Evolutionary conservation across 1,140 invertebrate species (phyloP), one percentile per base, ranked within the genome.

Genomic region (Grapholita molesta): DNA sequence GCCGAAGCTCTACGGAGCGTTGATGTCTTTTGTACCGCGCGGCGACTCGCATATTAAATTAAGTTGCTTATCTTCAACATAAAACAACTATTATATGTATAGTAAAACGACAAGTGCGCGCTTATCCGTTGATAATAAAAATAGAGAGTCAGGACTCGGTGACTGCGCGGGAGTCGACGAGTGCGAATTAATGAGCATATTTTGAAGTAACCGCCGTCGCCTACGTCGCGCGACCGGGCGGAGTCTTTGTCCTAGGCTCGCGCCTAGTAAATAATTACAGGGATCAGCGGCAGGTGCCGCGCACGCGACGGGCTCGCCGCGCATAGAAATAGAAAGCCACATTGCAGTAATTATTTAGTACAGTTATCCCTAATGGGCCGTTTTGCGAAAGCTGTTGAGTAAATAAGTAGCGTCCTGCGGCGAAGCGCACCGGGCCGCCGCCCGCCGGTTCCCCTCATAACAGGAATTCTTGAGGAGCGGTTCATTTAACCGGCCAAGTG

Each of bases 331-430:
- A 91, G 89, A 89, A 89, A 89, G 86, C 81, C 89, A 89, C 85
- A 88, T 91, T 91, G 89, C 89, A 91, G 82, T 91, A 91, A 91
- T 91, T 91, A 91, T 91, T 91, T 87, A 88, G 84, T 91, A 91
- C 89, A 88, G 89, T 91, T 91, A 91, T 81, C 86, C 83, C 79
- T 91, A 91, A 91, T 91, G 85, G 85, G 87, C 73, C 85, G 77
- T 88, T 89, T 91, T 87, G 81, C 84, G 79, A 89, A 91, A 89
- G 87, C 87, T 91, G 89, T 88, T 84, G 80, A 85, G 86, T 88
- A 89, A 88, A 89, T 89, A 90, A 86, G 87, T 79, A 77, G 80
- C 83, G 80, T 79, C 82, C 83, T 80, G 83, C 77, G 75, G 78
- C 79, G 86, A 79, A 86, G 87, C 79, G 78, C 80, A 73, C 55